Percentiles rank a stretch among this genome's conserved stretches.
phyloP scores from a whole-genome alignment of 2,113 vertebrate genomes.

The Brachirus orientalis region DNA sequence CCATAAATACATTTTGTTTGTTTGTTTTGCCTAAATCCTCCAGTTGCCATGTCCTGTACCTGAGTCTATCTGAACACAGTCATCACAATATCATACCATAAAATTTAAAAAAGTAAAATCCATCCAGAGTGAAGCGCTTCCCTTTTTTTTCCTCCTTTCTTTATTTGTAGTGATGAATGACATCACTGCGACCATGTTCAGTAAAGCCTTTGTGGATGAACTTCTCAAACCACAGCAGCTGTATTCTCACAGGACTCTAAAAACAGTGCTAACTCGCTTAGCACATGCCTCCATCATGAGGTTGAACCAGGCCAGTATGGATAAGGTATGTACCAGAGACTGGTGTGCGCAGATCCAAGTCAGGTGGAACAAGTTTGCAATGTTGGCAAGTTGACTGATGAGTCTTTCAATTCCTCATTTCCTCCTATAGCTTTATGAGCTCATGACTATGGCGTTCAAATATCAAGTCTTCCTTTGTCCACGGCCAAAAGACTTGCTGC shows the following conservation, averaged over 20 bases:
- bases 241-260: constrained; percentile 90
- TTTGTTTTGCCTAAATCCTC: too few species aligned
- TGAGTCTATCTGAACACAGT: too few species aligned
- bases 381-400: too few species aligned
- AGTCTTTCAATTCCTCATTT: neutral
- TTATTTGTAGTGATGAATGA: constrained; percentile 88
- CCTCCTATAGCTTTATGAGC: constrained; percentile 88
- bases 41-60: too few species aligned
- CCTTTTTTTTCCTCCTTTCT: constrained; percentile 1
- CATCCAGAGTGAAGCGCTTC: neutral
- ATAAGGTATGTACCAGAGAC: constrained; percentile 81
- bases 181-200: constrained; percentile 92
- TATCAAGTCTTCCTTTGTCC: constrained; percentile 92
- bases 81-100: too few species aligned
- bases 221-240: constrained; percentile 92
- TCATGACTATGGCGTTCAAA: constrained; percentile 97
- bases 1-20: too few species aligned
- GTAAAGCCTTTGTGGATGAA: constrained; percentile 90
- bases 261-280: constrained; percentile 88
- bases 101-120: neutral
- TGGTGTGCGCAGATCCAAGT: too few species aligned
- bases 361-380: too few species aligned
- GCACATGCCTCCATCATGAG: constrained; percentile 95
- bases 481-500: constrained; percentile 90
- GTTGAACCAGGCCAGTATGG: constrained; percentile 94